Conservation (phyloP, 2,797 vertebrate genomes). For the Onychomys arenicola region DNA sequence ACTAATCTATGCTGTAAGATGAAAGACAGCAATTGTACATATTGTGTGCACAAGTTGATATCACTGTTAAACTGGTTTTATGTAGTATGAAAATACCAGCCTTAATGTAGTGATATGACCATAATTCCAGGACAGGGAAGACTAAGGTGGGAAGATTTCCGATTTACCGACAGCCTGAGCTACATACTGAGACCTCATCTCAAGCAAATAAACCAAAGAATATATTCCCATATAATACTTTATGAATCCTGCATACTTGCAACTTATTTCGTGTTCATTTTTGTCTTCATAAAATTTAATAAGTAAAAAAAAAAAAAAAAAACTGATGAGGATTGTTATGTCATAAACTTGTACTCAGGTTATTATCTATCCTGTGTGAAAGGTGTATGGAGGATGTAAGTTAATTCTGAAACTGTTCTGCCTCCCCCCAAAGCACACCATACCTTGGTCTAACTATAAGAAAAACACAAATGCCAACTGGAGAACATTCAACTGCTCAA, state of each 20-base stretch:
- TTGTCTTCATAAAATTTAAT: conserved; percentile 29
- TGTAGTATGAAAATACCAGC: neutral
- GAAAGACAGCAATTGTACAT: neutral
- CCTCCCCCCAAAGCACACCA: neutral
- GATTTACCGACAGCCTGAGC: neutral
- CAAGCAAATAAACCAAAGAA: neutral
- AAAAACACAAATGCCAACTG: neutral
- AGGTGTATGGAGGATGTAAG: neutral
- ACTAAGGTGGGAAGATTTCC: neutral
- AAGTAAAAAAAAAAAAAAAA: conserved; percentile 41
- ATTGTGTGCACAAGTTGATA: neutral
- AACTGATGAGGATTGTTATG: neutral
- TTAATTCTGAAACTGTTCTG: conserved; percentile 23
- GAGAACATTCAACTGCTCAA: neutral
- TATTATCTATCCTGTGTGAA: neutral
- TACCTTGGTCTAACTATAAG: neutral
- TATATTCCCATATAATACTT: neutral
- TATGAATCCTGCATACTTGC: neutral
- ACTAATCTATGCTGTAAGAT: neutral
- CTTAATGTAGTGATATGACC: neutral
- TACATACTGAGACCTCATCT: neutral
- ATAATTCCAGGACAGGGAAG: neutral
- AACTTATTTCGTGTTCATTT: conserved; percentile 40
- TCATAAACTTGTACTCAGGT: conserved; percentile 14
- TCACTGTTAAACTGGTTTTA: neutral